Evolutionary conservation across 2,797 vertebrate species (phyloP).

Genomic region (Cephalopachus bancanus): DNA sequence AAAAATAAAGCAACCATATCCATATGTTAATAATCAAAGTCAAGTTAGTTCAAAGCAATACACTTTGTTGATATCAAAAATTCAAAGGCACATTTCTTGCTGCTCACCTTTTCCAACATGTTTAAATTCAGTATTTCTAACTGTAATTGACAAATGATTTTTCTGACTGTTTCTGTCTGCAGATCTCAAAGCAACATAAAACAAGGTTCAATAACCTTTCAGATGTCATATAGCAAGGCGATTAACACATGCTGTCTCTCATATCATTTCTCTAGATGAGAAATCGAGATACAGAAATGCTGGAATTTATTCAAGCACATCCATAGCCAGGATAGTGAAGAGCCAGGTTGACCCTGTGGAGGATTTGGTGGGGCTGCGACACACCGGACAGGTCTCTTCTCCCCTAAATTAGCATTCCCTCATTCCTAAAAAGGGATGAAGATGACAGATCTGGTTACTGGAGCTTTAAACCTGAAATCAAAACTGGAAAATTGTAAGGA

Average conservation of each 20-base stretch:
- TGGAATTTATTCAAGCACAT: too few species aligned
- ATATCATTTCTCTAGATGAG: background rate
- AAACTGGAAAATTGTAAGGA: too few species aligned
- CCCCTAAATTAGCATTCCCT: background rate
- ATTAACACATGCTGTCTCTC: background rate
- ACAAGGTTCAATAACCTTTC: too few species aligned
- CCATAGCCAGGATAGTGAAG: accelerated
- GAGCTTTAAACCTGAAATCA: background rate
- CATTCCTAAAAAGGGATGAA: accelerated
- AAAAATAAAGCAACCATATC: background rate
- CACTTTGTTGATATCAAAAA: too few species aligned
- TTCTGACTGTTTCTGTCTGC: background rate
- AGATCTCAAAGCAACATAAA: background rate
- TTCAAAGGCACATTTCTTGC: background rate
- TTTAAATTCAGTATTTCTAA: background rate
- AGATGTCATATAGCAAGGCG: too few species aligned
- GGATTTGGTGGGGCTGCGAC: accelerated
- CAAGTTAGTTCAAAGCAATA: background rate
- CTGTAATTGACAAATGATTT: background rate
- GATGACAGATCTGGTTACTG: too few species aligned
- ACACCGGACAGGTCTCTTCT: accelerated
- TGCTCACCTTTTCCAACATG: background rate
- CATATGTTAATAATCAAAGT: background rate
- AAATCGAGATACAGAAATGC: background rate
- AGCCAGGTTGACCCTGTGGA: background rate